These are phyloP conservation scores for Fissipunctia ypsillon DNA, from an alignment of 2,888 invertebrate genomes.

Conservation along the genomic window DNA sequence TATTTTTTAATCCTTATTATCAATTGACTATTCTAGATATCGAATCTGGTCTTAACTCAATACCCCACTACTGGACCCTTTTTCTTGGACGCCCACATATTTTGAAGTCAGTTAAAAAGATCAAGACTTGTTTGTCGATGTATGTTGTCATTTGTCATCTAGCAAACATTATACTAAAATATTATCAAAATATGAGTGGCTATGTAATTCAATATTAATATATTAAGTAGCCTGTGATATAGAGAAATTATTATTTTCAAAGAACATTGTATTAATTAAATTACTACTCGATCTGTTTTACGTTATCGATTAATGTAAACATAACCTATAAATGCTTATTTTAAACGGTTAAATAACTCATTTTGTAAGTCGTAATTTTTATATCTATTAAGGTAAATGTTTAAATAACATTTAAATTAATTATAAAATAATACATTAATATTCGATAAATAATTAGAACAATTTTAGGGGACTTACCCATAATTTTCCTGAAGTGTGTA, in stretches of 20 bases:
- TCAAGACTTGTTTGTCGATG: slow-evolving; percentile 54
- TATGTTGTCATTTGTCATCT: slow-evolving; percentile 25
- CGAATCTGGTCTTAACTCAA: too few relatives aligned
- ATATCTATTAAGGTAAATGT: neutral
- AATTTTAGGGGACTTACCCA: slow-evolving; percentile 76
- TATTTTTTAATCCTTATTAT: too few relatives aligned
- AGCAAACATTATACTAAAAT: neutral
- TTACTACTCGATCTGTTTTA: neutral
- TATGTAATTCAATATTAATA: neutral
- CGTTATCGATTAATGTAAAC: slow-evolving; percentile 52
- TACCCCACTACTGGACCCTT: too few relatives aligned
- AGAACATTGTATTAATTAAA: neutral
- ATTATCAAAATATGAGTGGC: too few relatives aligned
- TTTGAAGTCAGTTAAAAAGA: slow-evolving; percentile 24
- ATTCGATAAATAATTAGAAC: neutral
- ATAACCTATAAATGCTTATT: slow-evolving; percentile 59
- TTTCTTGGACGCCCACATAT: too few relatives aligned
- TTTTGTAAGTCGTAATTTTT: neutral
- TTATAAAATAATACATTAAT: too few relatives aligned
- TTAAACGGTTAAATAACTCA: neutral
- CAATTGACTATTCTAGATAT: too few relatives aligned
- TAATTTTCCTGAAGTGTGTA: slow-evolving; percentile 70
- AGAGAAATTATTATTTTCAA: neutral
- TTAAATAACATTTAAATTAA: too few relatives aligned
- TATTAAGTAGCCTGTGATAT: too few relatives aligned